These are phyloP conservation scores for Triplophysa yarkandensis DNA, from an alignment of 2,797 vertebrate species.

Conservation along the genomic window DNA sequence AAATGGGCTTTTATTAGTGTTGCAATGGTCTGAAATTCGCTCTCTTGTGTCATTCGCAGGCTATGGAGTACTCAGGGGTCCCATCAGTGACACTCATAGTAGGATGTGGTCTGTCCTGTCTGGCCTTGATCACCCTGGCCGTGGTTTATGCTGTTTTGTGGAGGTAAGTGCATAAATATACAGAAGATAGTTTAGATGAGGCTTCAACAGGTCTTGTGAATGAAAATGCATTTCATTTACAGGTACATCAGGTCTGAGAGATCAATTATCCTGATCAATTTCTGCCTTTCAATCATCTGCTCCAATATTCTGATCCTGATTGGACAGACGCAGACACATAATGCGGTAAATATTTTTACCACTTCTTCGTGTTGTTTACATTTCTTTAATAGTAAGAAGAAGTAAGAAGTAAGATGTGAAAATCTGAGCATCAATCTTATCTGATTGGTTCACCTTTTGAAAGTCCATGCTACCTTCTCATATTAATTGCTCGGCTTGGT, in stretches of 20 bases:
- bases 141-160: slow-evolving; percentile 95
- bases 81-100: slow-evolving; percentile 98
- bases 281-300: slow-evolving; percentile 98
- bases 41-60: slow-evolving; percentile 77
- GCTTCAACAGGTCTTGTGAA: not conserved
- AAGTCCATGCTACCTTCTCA: slow-evolving; percentile 19
- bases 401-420: no score
- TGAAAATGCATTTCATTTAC: slow-evolving; percentile 54
- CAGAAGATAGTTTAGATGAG: not conserved
- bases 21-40: slow-evolving; percentile 29
- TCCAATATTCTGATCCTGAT: slow-evolving; percentile 98
- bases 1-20: slow-evolving; percentile 41
- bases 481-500: slow-evolving; percentile 9
- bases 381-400: no score
- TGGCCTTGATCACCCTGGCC: slow-evolving; percentile 93
- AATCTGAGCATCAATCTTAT: slow-evolving; percentile 18
- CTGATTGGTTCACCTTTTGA: not conserved
- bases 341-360: slow-evolving; percentile 82
- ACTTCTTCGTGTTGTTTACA: no score
- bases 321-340: slow-evolving; percentile 98
- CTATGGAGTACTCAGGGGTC: slow-evolving; percentile 97
- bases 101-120: slow-evolving; percentile 97
- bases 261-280: slow-evolving; percentile 99
- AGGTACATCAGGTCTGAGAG: slow-evolving; percentile 98
- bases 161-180: slow-evolving; percentile 82